A percentile compares a stretch with the other conserved stretches of the same genome.
Conservation (phyloP, 2,113 vertebrate genomes). For the Vicugna pacos region DNA sequence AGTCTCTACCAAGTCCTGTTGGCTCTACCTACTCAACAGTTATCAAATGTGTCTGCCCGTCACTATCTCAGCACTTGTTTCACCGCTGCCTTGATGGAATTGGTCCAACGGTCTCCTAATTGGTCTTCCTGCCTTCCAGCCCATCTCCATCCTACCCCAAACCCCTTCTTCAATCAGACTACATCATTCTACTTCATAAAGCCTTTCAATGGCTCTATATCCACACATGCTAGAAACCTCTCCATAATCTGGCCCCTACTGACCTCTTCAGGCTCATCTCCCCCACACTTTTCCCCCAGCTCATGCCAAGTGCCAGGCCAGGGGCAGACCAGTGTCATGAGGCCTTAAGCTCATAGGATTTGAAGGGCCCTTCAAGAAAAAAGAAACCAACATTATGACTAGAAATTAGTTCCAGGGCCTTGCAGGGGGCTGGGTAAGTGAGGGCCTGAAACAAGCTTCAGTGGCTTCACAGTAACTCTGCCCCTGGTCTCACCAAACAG, state of each 20-base stretch:
- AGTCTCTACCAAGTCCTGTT: background rate
- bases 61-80: background rate
- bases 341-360: background rate
- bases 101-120: background rate
- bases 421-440: background rate
- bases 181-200: background rate
- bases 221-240: background rate
- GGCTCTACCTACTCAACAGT: background rate
- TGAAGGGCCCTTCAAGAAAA: constrained; percentile 7
- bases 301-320: background rate
- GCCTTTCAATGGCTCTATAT: background rate
- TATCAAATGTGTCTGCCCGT: background rate
- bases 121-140: background rate
- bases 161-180: background rate
- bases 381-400: background rate
- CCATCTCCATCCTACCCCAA: background rate
- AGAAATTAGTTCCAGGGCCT: background rate
- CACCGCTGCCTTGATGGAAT: background rate
- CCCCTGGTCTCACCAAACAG: background rate
- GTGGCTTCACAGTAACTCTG: background rate
- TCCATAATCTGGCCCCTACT: background rate
- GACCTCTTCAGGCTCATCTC: background rate
- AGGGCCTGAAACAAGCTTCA: background rate
- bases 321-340: background rate
- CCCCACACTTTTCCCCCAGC: background rate